Base-by-base conservation (phyloP, 2,888 invertebrate genomes). In the Lepidonotus clava region DNA sequence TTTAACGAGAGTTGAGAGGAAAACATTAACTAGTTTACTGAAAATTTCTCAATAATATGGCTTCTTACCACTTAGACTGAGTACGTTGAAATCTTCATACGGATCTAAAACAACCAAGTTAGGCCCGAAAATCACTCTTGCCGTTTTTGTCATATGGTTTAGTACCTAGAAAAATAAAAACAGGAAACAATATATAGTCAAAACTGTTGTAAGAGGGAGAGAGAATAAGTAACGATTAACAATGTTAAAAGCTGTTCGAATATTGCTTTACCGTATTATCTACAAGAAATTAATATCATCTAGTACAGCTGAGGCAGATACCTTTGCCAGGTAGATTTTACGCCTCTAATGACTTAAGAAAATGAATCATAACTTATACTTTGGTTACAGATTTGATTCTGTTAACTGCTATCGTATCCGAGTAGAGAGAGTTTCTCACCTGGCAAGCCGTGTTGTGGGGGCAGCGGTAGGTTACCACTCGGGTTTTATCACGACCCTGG, bases 371-470 rank as follows among this genome's bases (percentile, higher is more conserved):
- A 51, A 51, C n/a, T n/a, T n/a, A n/a, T n/a, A n/a, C n/a, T n/a
- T n/a, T n/a, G n/a, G n/a, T n/a, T n/a, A n/a, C n/a, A n/a, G n/a
- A n/a, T n/a, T n/a, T n/a, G n/a, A n/a, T n/a, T n/a, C n/a, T 14
- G 51, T 51, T 14, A 51, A 21, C 14, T 8, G 24, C 24, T 24
- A 11, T 11, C 24, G n/a, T 34, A 36, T 36, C 38, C 11, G 38
- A 32, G 11, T 36, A 83, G 83, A n/a, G 6, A 84, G 5, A 21
- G 4, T 8, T 24, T 14, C 71, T 85, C 61, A 90, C 90, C 89
- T 93, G 92, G 18, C 93, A 92, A 67, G 93, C 93, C 32, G 92
- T 92, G 89, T 92, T 93, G 32, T 92, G 91, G 21, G 93, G 93
- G 83, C 92, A 92, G 83, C 93, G 89, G 89, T 91, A 92, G 6